These are phyloP conservation scores for Pararge aegeria DNA, from an alignment of 1,140 invertebrate species.

Conservation along the genomic window DNA sequence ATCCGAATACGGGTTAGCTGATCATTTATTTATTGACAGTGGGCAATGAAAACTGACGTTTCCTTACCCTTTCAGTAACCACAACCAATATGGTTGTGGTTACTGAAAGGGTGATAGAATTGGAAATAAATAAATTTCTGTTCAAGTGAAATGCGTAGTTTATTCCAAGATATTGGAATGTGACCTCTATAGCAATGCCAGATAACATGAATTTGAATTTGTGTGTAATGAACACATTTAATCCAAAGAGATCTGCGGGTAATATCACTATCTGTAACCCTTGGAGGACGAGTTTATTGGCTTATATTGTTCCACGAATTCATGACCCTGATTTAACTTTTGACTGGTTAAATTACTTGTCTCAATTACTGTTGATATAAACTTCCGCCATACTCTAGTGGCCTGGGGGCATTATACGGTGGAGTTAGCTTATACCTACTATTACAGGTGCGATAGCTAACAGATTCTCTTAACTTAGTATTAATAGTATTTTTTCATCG, in stretches of 20 bases:
- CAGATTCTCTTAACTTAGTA: too few species aligned
- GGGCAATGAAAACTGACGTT: conserved; percentile 48
- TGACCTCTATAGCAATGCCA: conserved; percentile 10
- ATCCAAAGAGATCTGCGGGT: conserved; percentile 30
- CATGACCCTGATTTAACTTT: conserved; percentile 47
- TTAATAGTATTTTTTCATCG: too few species aligned
- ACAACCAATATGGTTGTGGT: too few species aligned
- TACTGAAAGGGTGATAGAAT: conserved; percentile 30
- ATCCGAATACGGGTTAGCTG: too few species aligned
- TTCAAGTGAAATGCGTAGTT: neutral
- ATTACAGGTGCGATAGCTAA: too few species aligned
- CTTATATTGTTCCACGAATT: conserved; percentile 27
- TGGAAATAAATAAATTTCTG: conserved; percentile 38
- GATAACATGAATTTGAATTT: neutral
- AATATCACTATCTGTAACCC: conserved; percentile 26
- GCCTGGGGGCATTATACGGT: conserved; percentile 16
- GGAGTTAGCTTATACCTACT: neutral
- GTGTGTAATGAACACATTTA: neutral
- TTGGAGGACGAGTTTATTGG: conserved; percentile 20
- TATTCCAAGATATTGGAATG: neutral
- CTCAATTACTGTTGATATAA: conserved; percentile 49
- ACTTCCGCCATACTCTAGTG: conserved; percentile 44
- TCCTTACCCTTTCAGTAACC: conserved; percentile 44
- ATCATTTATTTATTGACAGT: too few species aligned
- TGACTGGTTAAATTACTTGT: conserved; percentile 55